Conservation (phyloP, 2,888 invertebrate genomes). For the Oligia fasciuncula region DNA sequence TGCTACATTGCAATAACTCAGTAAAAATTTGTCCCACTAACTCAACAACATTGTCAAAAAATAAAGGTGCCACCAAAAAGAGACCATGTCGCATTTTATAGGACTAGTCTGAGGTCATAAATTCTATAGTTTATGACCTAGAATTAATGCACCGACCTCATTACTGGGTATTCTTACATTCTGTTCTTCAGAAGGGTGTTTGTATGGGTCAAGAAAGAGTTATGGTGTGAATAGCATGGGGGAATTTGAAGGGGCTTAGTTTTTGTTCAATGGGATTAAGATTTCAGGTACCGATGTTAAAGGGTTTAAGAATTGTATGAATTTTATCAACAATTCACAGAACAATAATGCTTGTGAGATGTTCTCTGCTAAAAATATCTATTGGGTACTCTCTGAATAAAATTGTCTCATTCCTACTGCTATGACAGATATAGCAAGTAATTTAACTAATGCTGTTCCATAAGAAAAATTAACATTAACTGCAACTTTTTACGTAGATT, state of each 20-base stretch:
- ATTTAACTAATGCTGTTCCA: not conserved
- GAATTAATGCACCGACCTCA: constrained; percentile 87
- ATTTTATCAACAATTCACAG: constrained; percentile 5
- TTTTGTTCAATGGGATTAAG: constrained; percentile 65
- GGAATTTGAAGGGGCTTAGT: constrained; percentile 70
- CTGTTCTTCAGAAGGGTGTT: constrained; percentile 73
- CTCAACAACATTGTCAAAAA: constrained; percentile 84
- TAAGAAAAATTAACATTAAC: not conserved
- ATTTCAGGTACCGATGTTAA: constrained; percentile 61
- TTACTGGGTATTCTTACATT: constrained; percentile 87
- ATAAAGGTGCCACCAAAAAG: constrained; percentile 78
- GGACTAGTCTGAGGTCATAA: constrained; percentile 84
- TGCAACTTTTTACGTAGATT: not conserved
- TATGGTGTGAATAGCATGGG: constrained; percentile 83
- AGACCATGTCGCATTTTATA: constrained; percentile 88
- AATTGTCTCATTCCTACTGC: not conserved
- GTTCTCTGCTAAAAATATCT: not conserved
- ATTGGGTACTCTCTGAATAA: not conserved
- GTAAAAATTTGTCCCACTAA: constrained; percentile 83
- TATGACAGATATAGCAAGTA: not conserved
- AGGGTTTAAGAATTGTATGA: constrained; percentile 37
- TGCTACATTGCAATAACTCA: constrained; percentile 68
- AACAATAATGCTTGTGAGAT: not conserved
- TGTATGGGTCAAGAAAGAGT: constrained; percentile 88
- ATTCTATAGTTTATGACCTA: constrained; percentile 88